Evolutionary conservation across 2,113 vertebrate genomes (phyloP).

Genomic region (Cichladusa arquata): DNA sequence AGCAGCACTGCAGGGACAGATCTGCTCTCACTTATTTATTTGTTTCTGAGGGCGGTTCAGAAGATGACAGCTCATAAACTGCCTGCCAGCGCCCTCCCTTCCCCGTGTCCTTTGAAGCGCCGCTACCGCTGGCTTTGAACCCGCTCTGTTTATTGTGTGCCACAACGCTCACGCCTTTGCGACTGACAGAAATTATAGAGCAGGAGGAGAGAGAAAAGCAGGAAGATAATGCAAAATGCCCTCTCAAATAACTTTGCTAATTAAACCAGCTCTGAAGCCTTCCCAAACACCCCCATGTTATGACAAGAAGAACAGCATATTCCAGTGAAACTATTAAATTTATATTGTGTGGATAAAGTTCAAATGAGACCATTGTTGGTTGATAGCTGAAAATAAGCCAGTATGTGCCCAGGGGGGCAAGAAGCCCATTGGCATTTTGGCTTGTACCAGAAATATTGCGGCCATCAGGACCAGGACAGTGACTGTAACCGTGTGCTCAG

Average conservation of each 20-base stretch:
- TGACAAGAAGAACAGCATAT: not conserved
- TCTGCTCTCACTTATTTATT: not conserved
- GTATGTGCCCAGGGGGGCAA: not conserved
- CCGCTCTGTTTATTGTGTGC: not conserved
- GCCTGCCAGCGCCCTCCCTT: not conserved
- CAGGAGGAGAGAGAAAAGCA: not conserved
- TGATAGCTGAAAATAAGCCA: not conserved
- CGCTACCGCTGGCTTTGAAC: not conserved
- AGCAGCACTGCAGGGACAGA: not conserved
- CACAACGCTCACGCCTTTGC: not conserved
- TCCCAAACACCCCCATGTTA: not conserved
- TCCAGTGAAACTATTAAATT: not conserved
- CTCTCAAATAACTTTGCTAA: slow-evolving; percentile 48
- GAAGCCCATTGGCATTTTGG: not conserved
- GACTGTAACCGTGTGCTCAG: not conserved
- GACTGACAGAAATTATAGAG: slow-evolving; percentile 5
- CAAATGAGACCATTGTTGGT: not conserved
- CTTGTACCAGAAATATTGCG: not conserved
- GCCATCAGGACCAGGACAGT: not conserved
- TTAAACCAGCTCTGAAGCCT: slow-evolving; percentile 41
- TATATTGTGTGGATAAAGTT: not conserved
- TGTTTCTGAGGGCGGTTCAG: not conserved
- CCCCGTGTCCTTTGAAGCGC: not conserved
- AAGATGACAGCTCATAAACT: not conserved
- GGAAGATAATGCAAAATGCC: not conserved